Percentiles rank a stretch among this genome's conserved stretches.
These are phyloP conservation scores for Ophthalmolycus amberensis DNA, from an alignment of 2,113 vertebrate genomes.

Conservation along the genomic window DNA sequence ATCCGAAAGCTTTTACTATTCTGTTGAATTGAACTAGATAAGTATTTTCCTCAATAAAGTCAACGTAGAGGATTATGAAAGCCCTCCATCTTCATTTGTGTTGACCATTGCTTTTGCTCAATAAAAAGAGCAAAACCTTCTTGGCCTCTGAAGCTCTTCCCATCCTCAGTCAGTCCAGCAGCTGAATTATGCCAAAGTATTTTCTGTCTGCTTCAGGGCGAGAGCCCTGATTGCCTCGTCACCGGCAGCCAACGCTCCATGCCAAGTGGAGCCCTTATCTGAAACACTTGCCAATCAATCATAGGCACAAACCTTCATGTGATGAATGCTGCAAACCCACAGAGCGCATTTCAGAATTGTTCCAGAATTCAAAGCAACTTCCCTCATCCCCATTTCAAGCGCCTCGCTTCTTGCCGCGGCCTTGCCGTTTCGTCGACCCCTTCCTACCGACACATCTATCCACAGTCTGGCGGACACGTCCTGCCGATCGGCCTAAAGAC, in stretches of 20 bases:
- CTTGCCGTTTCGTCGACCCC: slow-evolving; percentile 35
- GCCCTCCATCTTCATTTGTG: slow-evolving; percentile 17
- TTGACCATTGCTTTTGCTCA: slow-evolving; percentile 29
- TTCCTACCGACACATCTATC: slow-evolving; percentile 47
- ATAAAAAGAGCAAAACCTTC: slow-evolving; percentile 37
- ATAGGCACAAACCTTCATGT: slow-evolving; percentile 63
- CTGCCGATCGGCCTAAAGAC: slow-evolving; percentile 48
- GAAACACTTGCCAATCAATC: slow-evolving; percentile 79
- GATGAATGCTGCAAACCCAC: slow-evolving; percentile 62
- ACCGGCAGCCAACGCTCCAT: slow-evolving; percentile 60
- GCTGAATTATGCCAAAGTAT: slow-evolving; percentile 67
- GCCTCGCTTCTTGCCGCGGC: not conserved
- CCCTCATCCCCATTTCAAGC: slow-evolving; percentile 46
- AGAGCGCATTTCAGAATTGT: slow-evolving; percentile 63
- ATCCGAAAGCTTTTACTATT: not conserved
- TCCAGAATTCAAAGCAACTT: slow-evolving; percentile 54
- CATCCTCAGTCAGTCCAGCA: slow-evolving; percentile 45
- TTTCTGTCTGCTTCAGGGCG: slow-evolving; percentile 67
- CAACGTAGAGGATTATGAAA: not conserved
- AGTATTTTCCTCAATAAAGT: slow-evolving; percentile 5
- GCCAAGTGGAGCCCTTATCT: slow-evolving; percentile 66
- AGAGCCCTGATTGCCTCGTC: slow-evolving; percentile 75
- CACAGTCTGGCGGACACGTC: slow-evolving; percentile 34
- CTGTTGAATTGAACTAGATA: slow-evolving; percentile 7
- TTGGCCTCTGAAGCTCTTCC: slow-evolving; percentile 43